Base-by-base conservation (phyloP, 2,113 vertebrate species). In the Psettodes erumei region DNA sequence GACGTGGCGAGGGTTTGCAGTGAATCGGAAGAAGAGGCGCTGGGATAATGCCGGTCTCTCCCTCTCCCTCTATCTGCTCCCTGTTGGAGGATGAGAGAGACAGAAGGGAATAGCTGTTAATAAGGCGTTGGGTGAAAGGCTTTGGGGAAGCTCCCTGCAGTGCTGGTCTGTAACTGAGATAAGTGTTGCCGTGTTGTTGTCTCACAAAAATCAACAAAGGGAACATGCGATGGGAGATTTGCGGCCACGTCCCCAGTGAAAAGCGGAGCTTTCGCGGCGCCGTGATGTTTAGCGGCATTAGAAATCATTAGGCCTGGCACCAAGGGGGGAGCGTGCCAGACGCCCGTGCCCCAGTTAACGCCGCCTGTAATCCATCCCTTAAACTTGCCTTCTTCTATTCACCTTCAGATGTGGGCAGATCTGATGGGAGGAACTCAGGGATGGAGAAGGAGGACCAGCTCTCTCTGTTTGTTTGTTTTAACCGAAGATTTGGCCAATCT, bases 211-310 rank as follows among this genome's bases (percentile, higher is more conserved):
- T 88, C 93, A 93, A 95, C 93, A 94, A 94, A 94, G 83, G 82
- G 84, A 93, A 93, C 92, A 92, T 87, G 90, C 74, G 86, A 93
- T 89, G 90, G 89, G 84, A 93, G 92, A 93, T 93, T 93, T 92
- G 86, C 55, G 71, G 75, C 76, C 76, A 13, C 76, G 47, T 89
- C 88, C 90, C 89, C 79, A 42, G 82, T 83, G 88, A 79, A 85
- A 88, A 90, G 90, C 82, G 16, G 38, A 59, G 70, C 88, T 91
- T 90, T 86, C 84, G 71, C 77, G 13, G 84, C 71, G 53, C 72
- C 38, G 47, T 75, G 70, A 89, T 88, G 86, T 93, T 93, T 91
- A 91, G 87, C 83, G 59, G 90, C 92, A 93, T 93, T 92, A 93
- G 86, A 83, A 93, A 91, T 91, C 92, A 92, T 94, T 93, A 92